phyloP scores from a whole-genome alignment of 2,888 invertebrate genomes.

The Cremastobaeus sp. region DNA sequence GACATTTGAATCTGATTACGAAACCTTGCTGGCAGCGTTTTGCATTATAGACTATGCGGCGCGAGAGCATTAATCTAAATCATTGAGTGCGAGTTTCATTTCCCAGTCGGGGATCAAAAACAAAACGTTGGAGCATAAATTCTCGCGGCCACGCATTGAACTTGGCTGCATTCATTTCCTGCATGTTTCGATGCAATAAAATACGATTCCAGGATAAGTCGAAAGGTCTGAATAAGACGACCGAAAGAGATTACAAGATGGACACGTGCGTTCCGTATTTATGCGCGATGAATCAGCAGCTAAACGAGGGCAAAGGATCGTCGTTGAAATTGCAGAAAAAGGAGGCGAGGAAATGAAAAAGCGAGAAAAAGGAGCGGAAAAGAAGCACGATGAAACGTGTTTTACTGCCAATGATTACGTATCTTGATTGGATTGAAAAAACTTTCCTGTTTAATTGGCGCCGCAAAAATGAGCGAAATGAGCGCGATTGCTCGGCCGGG shows the following conservation, averaged over 20 bases:
- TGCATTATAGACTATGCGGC: too few species aligned
- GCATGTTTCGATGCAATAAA: conserved; percentile 25
- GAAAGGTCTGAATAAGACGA: conserved; percentile 22
- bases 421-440: too few species aligned
- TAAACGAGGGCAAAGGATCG: conserved; percentile 45
- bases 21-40: too few species aligned
- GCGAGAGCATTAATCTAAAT: too few species aligned
- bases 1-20: conserved; percentile 12
- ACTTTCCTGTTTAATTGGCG: too few species aligned
- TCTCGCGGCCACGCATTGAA: conserved; percentile 1
- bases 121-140: conserved; percentile 15
- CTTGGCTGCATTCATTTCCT: background rate
- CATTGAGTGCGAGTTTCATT: conserved; percentile 8
- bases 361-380: background rate
- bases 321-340: conserved; percentile 17
- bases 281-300: conserved; percentile 46
- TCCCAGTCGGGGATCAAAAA: conserved; percentile 1
- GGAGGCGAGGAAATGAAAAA: conserved; percentile 1
- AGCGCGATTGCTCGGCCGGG: background rate
- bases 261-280: conserved; percentile 28
- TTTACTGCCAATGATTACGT: too few species aligned
- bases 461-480: too few species aligned
- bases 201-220: conserved; percentile 25
- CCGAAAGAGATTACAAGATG: conserved; percentile 28
- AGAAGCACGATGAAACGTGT: too few species aligned